Evolutionary conservation across 2,888 invertebrate species (phyloP).

Genomic region (Microctonus brassicae): DNA sequence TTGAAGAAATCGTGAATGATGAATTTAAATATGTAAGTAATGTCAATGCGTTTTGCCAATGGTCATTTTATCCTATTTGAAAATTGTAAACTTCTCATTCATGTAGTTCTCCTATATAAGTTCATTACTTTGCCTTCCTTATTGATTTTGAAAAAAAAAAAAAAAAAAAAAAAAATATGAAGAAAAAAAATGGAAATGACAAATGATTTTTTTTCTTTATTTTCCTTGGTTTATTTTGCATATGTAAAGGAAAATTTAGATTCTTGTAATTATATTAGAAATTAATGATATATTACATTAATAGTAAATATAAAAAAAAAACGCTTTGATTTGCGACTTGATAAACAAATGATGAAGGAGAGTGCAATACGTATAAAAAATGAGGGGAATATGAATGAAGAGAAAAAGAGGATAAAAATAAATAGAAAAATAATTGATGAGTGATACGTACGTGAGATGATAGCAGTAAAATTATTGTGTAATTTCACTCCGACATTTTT

Average conservation of each 20-base stretch:
- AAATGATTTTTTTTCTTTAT: background rate
- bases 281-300: background rate
- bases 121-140: background rate
- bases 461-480: background rate
- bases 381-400: slow-evolving; percentile 1
- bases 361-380: background rate
- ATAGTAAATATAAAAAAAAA: background rate
- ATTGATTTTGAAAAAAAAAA: background rate
- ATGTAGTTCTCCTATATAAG: background rate
- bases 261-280: background rate
- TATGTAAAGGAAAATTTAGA: background rate
- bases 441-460: background rate
- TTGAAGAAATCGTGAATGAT: background rate
- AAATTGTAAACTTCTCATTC: background rate
- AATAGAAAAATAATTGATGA: background rate
- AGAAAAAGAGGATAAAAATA: slow-evolving; percentile 1
- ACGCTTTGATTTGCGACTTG: background rate
- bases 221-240: background rate
- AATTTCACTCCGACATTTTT: background rate
- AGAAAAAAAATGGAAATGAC: background rate
- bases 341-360: background rate
- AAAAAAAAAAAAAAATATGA: background rate
- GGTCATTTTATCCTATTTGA: background rate
- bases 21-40: background rate
- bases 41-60: background rate